A percentile compares a stretch with the other conserved stretches of the same genome.
phyloP scores from a whole-genome alignment of 2,888 invertebrate genomes.

The Nomada ruficornis region DNA sequence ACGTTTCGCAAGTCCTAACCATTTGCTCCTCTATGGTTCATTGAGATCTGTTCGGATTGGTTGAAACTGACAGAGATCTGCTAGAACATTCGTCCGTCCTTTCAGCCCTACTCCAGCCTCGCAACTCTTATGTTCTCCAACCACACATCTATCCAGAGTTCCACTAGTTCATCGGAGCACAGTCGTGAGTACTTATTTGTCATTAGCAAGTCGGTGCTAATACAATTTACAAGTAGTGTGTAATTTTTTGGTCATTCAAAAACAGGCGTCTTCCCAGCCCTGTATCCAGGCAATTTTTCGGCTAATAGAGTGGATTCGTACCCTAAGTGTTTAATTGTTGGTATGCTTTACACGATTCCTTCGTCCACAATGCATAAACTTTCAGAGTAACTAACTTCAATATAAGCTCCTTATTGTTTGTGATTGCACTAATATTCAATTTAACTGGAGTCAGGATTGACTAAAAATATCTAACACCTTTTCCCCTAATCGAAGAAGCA shows the following conservation, averaged over 20 bases:
- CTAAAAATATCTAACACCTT: too few species aligned
- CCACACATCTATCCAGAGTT: constrained; percentile 48
- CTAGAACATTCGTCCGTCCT: constrained; percentile 52
- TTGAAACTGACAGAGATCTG: constrained; percentile 40
- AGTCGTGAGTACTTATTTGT: constrained; percentile 61
- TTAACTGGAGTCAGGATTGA: too few species aligned
- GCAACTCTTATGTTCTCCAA: constrained; percentile 45
- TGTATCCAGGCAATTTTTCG: not conserved
- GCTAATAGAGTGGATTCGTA: not conserved
- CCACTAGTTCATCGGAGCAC: constrained; percentile 49
- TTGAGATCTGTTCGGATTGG: constrained; percentile 52
- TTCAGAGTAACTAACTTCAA: too few species aligned
- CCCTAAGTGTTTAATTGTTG: not conserved
- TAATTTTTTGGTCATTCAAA: constrained; percentile 13
- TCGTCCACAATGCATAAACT: not conserved
- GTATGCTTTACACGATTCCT: not conserved
- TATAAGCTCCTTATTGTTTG: not conserved
- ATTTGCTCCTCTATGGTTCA: constrained; percentile 26
- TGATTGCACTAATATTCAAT: too few species aligned
- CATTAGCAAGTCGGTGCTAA: constrained; percentile 70
- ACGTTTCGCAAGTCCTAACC: constrained; percentile 24
- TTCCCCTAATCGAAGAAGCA: too few species aligned
- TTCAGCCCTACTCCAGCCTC: constrained; percentile 68
- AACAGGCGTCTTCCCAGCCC: not conserved
- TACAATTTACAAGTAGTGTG: constrained; percentile 61